Evolutionary conservation across 2,113 vertebrate genomes (phyloP).

Genomic region (Tachysurus fulvidraco): DNA sequence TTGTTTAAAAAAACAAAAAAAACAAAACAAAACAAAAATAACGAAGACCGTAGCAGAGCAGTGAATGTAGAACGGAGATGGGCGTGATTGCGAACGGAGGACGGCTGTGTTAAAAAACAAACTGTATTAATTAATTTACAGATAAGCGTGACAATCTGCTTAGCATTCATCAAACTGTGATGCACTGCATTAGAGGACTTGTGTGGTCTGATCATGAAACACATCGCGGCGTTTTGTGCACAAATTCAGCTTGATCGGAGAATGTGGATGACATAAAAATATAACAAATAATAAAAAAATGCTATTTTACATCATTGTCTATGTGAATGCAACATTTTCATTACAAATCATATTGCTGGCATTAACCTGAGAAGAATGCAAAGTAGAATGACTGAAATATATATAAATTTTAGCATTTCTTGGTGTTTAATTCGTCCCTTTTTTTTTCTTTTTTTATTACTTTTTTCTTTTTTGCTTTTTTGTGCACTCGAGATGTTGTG

Average conservation of each 20-base stretch:
- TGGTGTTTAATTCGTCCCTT: not conserved
- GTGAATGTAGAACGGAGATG: not conserved
- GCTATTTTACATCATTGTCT: not conserved
- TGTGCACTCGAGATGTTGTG: not conserved
- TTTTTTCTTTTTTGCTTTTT: not conserved
- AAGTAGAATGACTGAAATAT: not conserved
- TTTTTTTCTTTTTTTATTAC: not conserved
- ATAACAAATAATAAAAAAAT: no score
- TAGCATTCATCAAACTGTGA: slow-evolving; percentile 33
- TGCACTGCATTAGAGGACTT: slow-evolving; percentile 28
- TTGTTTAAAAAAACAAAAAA: not conserved
- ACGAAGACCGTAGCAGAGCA: not conserved
- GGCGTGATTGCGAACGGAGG: not conserved
- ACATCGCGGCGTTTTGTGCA: not conserved
- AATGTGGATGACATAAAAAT: not conserved
- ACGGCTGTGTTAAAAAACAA: not conserved
- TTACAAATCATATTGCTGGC: not conserved
- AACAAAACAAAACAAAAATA: not conserved
- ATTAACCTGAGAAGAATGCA: not conserved
- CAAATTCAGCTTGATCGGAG: not conserved
- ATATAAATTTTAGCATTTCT: not conserved
- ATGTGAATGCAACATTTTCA: not conserved
- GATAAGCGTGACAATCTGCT: slow-evolving; percentile 37
- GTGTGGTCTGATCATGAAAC: not conserved
- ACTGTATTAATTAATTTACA: slow-evolving; percentile 23